phyloP scores from a whole-genome alignment of 2,113 vertebrate species.

The Gallinago paraguaiae region DNA sequence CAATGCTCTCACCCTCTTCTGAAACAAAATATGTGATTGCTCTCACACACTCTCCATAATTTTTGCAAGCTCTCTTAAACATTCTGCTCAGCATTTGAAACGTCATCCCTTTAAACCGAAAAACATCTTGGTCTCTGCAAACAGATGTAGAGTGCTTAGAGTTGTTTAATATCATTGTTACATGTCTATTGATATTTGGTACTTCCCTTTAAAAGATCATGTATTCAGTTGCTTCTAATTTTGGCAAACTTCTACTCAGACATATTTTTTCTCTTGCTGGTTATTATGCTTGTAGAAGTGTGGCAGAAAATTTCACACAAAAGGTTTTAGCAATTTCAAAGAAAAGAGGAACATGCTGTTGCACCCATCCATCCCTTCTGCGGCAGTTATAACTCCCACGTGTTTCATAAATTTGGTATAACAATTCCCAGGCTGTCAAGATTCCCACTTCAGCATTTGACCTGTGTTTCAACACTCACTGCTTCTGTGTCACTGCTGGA shows the following conservation, averaged over 20 bases:
- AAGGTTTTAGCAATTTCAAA: background rate
- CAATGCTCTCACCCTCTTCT: background rate
- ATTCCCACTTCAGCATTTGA: background rate
- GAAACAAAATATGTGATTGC: background rate
- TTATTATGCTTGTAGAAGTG: background rate
- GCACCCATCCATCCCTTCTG: background rate
- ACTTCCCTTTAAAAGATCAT: background rate
- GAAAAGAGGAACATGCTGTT: background rate
- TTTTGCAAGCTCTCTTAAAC: background rate
- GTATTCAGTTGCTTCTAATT: background rate
- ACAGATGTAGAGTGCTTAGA: background rate
- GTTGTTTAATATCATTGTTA: background rate
- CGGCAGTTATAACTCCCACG: background rate
- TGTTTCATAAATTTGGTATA: background rate
- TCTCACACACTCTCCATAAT: background rate
- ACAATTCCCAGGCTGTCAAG: background rate
- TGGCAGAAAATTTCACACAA: background rate
- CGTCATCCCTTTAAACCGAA: accelerated
- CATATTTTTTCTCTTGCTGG: background rate
- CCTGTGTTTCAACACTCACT: background rate
- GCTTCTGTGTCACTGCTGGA: background rate
- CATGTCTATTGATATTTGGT: background rate
- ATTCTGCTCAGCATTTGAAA: background rate
- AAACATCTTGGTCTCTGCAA: background rate
- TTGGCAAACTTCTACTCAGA: background rate